These are phyloP conservation scores for Ryuthela nishihirai DNA, from an alignment of 2,888 invertebrate genomes.

Conservation along the genomic window DNA sequence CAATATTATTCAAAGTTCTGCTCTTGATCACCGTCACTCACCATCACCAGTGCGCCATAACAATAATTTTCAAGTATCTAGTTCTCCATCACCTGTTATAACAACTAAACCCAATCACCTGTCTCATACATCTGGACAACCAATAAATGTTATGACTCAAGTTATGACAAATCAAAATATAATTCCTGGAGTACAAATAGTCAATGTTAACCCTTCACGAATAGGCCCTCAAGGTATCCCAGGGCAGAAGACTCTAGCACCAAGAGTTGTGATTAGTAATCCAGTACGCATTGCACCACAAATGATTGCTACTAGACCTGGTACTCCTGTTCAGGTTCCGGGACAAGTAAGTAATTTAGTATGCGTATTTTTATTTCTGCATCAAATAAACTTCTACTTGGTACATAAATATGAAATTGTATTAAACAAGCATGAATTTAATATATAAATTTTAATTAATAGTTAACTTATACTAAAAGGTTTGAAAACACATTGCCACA, in stretches of 20 bases:
- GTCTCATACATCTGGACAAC: slow-evolving; percentile 9
- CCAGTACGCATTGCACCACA: slow-evolving; percentile 52
- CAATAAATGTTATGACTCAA: slow-evolving; percentile 40
- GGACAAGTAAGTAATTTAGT: slow-evolving; percentile 19
- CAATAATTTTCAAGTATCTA: slow-evolving; percentile 28
- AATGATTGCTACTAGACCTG: slow-evolving; percentile 63
- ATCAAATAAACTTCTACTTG: too few species aligned
- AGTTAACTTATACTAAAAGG: too few species aligned
- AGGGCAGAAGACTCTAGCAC: slow-evolving; percentile 68
- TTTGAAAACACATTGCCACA: too few species aligned
- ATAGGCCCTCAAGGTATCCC: slow-evolving; percentile 54
- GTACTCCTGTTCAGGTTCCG: slow-evolving; percentile 24
- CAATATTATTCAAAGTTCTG: slow-evolving; percentile 6
- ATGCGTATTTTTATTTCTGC: too few species aligned
- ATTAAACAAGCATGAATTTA: too few species aligned
- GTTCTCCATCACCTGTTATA: slow-evolving; percentile 27
- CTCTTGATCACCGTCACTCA: slow-evolving; percentile 9
- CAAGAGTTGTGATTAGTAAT: slow-evolving; percentile 68
- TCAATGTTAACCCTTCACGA: slow-evolving; percentile 69
- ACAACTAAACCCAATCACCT: slow-evolving; percentile 15
- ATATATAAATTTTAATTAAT: too few species aligned
- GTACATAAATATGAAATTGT: too few species aligned
- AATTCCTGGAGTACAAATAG: slow-evolving; percentile 61
- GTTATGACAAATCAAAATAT: slow-evolving; percentile 36
- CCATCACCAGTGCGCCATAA: slow-evolving; percentile 10